These are phyloP conservation scores for Macquaria australasica DNA, from an alignment of 2,113 vertebrate genomes.

Conservation along the genomic window DNA sequence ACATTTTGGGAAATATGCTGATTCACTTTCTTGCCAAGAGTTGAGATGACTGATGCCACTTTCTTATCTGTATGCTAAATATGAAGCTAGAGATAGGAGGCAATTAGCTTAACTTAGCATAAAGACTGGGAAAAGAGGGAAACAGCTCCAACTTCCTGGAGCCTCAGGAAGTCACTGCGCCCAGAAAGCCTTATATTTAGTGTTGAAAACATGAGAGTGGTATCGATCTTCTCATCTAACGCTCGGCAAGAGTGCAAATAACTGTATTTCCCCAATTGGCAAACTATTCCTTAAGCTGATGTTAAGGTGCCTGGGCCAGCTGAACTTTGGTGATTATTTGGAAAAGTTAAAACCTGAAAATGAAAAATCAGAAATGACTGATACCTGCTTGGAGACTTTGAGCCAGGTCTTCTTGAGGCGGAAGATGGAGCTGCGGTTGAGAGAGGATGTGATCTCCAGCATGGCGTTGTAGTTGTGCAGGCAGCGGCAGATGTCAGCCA, in stretches of 20 bases:
- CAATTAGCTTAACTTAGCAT: background rate
- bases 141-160: background rate
- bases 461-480: slow-evolving; percentile 99
- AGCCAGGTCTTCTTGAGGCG: slow-evolving; percentile 99
- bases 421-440: slow-evolving; percentile 97
- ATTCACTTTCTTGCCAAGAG: background rate
- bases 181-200: background rate
- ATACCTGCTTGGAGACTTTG: slow-evolving; percentile 98
- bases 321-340: background rate
- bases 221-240: background rate
- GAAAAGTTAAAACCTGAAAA: background rate
- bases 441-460: slow-evolving; percentile 96
- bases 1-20: background rate
- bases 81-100: background rate
- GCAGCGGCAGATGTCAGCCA: slow-evolving; percentile 97
- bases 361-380: background rate
- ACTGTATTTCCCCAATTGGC: background rate
- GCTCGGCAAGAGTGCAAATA: background rate
- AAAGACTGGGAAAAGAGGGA: background rate
- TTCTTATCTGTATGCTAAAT: background rate
- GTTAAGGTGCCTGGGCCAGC: background rate
- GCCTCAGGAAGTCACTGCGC: background rate
- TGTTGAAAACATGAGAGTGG: background rate
- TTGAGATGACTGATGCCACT: background rate
- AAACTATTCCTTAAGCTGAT: background rate